Evolutionary conservation across 2,888 invertebrate species (phyloP).

Genomic region (Oscheius sp.): DNA sequence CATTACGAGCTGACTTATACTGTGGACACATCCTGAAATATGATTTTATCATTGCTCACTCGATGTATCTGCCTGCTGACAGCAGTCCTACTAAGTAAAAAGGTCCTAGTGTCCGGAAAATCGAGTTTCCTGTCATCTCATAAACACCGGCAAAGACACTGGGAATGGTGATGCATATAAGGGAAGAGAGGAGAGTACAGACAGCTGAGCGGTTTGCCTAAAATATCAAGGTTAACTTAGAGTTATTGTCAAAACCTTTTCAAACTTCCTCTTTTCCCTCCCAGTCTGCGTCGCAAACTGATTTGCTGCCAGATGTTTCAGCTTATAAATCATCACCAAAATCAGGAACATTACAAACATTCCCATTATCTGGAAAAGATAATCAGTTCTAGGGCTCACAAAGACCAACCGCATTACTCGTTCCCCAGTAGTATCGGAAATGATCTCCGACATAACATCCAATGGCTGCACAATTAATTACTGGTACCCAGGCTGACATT

Average conservation of each 20-base stretch:
- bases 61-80: constrained; percentile 4
- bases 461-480: constrained; percentile 22
- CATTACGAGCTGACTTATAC: constrained; percentile 11
- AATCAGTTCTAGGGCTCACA: not conserved
- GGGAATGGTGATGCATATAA: constrained; percentile 25
- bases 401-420: constrained; percentile 19
- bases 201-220: constrained; percentile 12
- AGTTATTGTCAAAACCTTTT: not conserved
- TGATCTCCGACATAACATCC: constrained; percentile 23
- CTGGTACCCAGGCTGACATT: not conserved
- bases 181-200: constrained; percentile 17
- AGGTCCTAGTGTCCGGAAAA: constrained; percentile 17
- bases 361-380: constrained; percentile 14
- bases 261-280: constrained; percentile 11
- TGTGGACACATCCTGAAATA: constrained; percentile 17
- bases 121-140: constrained; percentile 18
- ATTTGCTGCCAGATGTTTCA: not conserved
- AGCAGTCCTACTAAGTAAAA: constrained; percentile 27
- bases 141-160: constrained; percentile 9
- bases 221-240: not conserved
- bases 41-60: no score
- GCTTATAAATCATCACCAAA: not conserved
- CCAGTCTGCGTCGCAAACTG: not conserved
- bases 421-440: constrained; percentile 29
- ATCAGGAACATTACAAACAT: constrained; percentile 11